Evolutionary conservation across 2,888 invertebrate species (phyloP).

Genomic region (Spisula subtruncata): DNA sequence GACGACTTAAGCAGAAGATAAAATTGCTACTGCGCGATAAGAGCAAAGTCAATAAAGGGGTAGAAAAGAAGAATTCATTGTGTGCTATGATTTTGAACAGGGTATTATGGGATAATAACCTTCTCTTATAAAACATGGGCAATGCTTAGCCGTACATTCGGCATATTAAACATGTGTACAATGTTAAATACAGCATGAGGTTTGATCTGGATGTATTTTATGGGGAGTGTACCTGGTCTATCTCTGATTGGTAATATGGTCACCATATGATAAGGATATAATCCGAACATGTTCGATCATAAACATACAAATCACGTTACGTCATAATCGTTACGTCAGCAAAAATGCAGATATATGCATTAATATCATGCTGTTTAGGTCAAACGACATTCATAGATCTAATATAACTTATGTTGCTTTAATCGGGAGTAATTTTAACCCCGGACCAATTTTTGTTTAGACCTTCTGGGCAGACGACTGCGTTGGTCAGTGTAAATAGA

Average conservation of each 20-base stretch:
- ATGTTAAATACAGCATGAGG: not conserved
- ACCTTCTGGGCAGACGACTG: not conserved
- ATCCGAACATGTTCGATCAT: not conserved
- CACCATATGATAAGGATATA: not conserved
- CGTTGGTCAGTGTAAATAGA: not conserved
- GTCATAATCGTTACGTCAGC: not conserved
- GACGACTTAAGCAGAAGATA: conserved; percentile 9
- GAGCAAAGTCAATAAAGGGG: conserved; percentile 9
- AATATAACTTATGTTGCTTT: not conserved
- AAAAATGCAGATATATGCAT: not conserved
- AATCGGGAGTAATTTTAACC: not conserved
- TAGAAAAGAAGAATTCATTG: not conserved
- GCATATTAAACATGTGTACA: not conserved
- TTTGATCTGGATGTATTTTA: not conserved
- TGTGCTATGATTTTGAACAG: not conserved
- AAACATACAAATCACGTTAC: not conserved
- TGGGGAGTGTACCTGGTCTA: too few relatives aligned
- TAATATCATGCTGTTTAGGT: not conserved
- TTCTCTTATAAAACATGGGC: not conserved
- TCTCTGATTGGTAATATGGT: not conserved
- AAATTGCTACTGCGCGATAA: conserved; percentile 22
- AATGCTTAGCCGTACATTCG: not conserved
- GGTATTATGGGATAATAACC: not conserved
- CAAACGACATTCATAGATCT: too few relatives aligned
- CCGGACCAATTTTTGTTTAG: not conserved